These are phyloP conservation scores for Uropsilus gracilis DNA, from an alignment of 2,113 vertebrate species.

Conservation along the genomic window DNA sequence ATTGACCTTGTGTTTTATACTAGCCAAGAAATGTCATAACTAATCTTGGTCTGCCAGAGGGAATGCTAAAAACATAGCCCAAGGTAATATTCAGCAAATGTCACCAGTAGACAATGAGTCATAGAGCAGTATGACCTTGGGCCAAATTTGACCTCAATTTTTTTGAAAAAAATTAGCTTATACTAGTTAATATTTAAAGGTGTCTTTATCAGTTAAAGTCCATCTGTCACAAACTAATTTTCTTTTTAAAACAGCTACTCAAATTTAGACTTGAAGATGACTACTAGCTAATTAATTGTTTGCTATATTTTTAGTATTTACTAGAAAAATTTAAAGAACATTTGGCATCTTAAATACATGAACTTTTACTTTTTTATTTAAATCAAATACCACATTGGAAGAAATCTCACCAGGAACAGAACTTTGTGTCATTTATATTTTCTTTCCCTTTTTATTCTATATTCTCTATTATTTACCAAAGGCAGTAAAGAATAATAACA, in stretches of 20 bases:
- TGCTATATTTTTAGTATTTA: slow-evolving; percentile 34
- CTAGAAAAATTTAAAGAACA: not conserved
- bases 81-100: slow-evolving; percentile 71
- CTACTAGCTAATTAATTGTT: not conserved
- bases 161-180: not conserved
- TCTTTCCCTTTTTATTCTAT: not conserved
- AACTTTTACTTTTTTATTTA: slow-evolving; percentile 2
- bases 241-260: slow-evolving; percentile 8
- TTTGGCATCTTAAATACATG: not conserved
- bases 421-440: slow-evolving; percentile 1
- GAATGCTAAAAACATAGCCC: slow-evolving; percentile 69
- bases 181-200: slow-evolving; percentile 21
- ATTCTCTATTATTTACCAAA: slow-evolving; percentile 25
- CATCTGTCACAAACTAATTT: slow-evolving; percentile 3
- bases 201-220: not conserved
- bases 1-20: slow-evolving; percentile 78
- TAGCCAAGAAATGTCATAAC: slow-evolving; percentile 70
- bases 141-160: slow-evolving; percentile 40
- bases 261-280: not conserved
- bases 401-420: not conserved
- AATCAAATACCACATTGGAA: not conserved
- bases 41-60: slow-evolving; percentile 74
- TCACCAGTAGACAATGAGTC: slow-evolving; percentile 54
- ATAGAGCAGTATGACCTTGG: slow-evolving; percentile 67
- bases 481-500: not conserved